A percentile compares a stretch with the other conserved stretches of the same genome.
phyloP scores from a whole-genome alignment of 2,113 vertebrate genomes.

The Jacana jacana region DNA sequence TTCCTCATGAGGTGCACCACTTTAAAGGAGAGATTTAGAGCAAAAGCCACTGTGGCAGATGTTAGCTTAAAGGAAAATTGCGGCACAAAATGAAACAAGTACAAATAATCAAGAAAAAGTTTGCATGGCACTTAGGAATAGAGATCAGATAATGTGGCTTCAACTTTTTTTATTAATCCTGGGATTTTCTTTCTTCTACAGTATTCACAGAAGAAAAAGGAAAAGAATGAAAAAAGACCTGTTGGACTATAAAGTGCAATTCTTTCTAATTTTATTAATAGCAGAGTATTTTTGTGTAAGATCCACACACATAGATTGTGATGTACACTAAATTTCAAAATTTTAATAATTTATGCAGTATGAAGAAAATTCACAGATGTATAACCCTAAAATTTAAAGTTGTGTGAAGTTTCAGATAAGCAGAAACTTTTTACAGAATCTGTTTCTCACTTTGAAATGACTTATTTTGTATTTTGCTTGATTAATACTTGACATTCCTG shows the following conservation, averaged over 20 bases:
- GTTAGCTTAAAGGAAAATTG: not conserved
- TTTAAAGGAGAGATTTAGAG: not conserved
- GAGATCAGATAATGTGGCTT: not conserved
- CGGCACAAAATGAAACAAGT: not conserved
- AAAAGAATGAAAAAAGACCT: not conserved
- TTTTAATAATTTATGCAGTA: not conserved
- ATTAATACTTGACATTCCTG: not conserved
- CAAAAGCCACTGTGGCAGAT: not conserved
- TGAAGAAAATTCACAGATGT: not conserved
- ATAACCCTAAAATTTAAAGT: not conserved
- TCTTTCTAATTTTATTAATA: not conserved
- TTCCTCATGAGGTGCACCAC: not conserved
- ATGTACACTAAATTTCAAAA: not conserved
- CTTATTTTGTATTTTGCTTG: not conserved
- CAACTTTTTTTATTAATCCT: not conserved
- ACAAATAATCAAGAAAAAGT: not conserved
- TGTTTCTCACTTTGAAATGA: not conserved
- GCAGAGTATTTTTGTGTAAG: not conserved
- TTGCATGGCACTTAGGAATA: not conserved
- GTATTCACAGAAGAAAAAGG: not conserved
- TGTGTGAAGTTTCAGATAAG: not conserved
- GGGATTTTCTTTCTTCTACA: not conserved
- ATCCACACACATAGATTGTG: not conserved
- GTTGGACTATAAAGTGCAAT: not conserved
- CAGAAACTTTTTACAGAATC: not conserved